Evolutionary conservation across 2,888 invertebrate genomes (phyloP), one percentile per base, ranked within the genome.

Genomic region (Himalopsyche japonica): DNA sequence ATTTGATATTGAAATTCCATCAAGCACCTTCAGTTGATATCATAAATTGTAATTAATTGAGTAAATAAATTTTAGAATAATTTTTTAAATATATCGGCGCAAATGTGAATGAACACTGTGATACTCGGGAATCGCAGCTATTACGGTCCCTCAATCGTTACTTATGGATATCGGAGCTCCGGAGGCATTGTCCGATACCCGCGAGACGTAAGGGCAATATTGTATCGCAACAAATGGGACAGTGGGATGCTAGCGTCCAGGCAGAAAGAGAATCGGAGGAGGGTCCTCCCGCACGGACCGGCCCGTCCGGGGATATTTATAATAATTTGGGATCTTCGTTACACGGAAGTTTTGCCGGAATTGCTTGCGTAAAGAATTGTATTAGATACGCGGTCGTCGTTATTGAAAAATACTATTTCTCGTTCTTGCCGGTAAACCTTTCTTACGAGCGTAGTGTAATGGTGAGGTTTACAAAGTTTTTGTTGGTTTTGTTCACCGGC

Each of bases 271-370:
- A 79, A 47, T 27, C 47, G 79, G n/a, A 43, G 83, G 80, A 70
- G 80, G 47, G 47, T 18, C 30, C 64, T n/a, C 37, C 37, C 30
- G 27, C 57, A 47, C 79, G 37, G 64, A 47, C 48, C 49, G 30
- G 80, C 79, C 82, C 85, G 32, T 78, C 47, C 49, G 86, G 84
- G 85, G 84, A 86, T 87, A 87, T 87, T 86, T 87, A 87, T 86
- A 87, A 87, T 87, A 87, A 87, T 87, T 86, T 86, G 84, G 85
- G 84, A 86, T 87, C 82, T 87, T 87, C 87, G 87, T 87, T 87
- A 86, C 86, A 82, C 43, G 79, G 85, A 87, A 82, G 78, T 86
- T 87, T 79, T 34, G 57, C 78, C 78, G 80, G 84, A 86, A 87
- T 86, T 87, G 87, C 85, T 85, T 86, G 84, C 87, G 87, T 87